Base-by-base conservation (phyloP, 2,888 invertebrate species). In the Sinodicranocentrus sp. region DNA sequence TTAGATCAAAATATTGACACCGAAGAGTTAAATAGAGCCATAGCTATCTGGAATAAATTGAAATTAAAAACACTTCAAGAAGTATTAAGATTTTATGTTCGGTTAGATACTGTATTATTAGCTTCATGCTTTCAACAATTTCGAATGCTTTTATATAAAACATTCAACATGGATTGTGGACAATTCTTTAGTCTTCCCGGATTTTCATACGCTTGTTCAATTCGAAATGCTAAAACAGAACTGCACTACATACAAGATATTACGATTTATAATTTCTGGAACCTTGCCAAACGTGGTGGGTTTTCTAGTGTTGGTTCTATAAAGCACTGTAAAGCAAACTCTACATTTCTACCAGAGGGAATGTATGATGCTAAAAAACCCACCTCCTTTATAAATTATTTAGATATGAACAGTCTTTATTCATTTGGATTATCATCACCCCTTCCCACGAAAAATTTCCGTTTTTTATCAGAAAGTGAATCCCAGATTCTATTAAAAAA, bases 331-430 rank as follows among this genome's bases (percentile, higher is more conserved):
- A 3, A 5, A 23, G 23, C 25, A 1, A 68, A 68, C 21, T 6
- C 33, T 43, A 3, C n/a, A 21, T 68, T 23, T 15, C 15, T 68
- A 10, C 68, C 44, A 2, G 2, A 3, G 17, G 23, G 17, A 1
- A 1, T 68, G 10, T 68, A 44, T 23, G 48, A 68, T 23, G 1
- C 43, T 2, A 44, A 2, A 39, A 44, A 68, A n/a, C 68, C 68
- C 2, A 13, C 19, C 1, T 19, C 13, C 1, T 68, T 15, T 23
- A 1, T 68, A 23, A 43, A 44, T 25, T 44, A 68, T 10, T 23
- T 68, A 23, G 68, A 68, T 23, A n/a, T 13, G n/a, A 68, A 68
- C 23, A 5, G 15, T 2, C 26, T 44, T 13, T 68, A 68, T 21
- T 13, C 44, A 1, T 23, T 0, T 1, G 6, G 15, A 2, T 17